Evolutionary conservation across 2,113 vertebrate genomes (phyloP), one percentile per base, ranked within the genome.

Genomic region (Leuciscus idus): DNA sequence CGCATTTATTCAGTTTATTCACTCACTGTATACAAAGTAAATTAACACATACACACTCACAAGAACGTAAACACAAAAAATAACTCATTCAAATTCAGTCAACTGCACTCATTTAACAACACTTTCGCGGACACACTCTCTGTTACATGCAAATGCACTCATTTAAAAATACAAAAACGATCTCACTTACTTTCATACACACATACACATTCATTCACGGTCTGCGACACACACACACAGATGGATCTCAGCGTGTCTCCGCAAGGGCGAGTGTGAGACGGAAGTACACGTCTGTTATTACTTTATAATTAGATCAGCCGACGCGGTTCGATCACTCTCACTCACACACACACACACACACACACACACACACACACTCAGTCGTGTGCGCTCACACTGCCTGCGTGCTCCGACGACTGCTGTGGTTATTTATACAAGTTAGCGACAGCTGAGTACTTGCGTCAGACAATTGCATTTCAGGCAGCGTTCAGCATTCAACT

Each of bases 251-350:
- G 86, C 73, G 15, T 89, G 88, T 83, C 48, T 86, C 83, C 46
- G 19, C 39, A 52, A 75, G 73, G 83, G 70, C 43, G 15, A 26
- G 81, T 66, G 80, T 64, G 84, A 86, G 66, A 62, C 66, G 77
- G 83, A 88, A 85, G 84, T 86, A 61, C 87, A 84, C 43, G 85
- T 61, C 85, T 82, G 85, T 81, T 87, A 83, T 72, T 87, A 36
- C 72, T 87, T 77, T 89, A 87, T 89, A 89, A 89, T 89, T 89
- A 87, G 85, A 86, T 87, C 68, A 87, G 28, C 19, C 55, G 50
- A 15, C 52, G 55, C 36, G 43, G 82, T 84, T 52, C 74, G 75
- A 52, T 46, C 55, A 84, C 26, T 26, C 26, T 46, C 55, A 84
- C 26, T 26, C 26, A 26, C 26, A 1, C 26, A 33, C 72, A 74